Base-by-base conservation (phyloP, 1,140 invertebrate species). In the Trachelipus rathkii region DNA sequence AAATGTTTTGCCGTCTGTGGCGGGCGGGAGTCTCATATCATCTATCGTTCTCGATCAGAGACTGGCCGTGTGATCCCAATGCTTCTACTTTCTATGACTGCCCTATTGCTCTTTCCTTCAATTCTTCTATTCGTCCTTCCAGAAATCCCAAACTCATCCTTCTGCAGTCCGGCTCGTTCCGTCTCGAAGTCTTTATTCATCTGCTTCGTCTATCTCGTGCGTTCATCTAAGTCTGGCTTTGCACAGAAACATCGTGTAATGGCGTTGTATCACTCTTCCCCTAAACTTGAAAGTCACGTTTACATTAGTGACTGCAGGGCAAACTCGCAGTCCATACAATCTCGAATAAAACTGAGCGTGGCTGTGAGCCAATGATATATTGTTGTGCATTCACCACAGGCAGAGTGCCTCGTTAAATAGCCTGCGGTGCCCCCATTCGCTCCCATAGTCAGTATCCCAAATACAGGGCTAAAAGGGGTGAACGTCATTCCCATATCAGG, bases 21-120 rank as follows among this genome's bases (percentile, higher is more conserved):
- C 82, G 93, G 83, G 93, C 95, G 86, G 90, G 93, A 79, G 89
- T 95, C 79, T 94, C 93, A 82, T 93, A 92, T 82, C 92, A 94
- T n/a, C n/a, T n/a, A n/a, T n/a, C 88, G 94, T 92, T 88, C 93
- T 95, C 87, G 95, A n/a, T n/a, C 93, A 82, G 93, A 95, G 87
- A 95, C 93, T n/a, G 81, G 93, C 93, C 83, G 93, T 95, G 84
- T 95, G 93, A 88, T 86, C n/a, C n/a, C 77, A 72, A 44, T 33
- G n/a, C 45, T 44, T n/a, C n/a, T 72, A 46, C 74, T 75, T 4
- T 6, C 7, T 3, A 50, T 66, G n/a, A 1, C 69, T 24, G 1
- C 69, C 7, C 23, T 1, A n/a, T n/a, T n/a, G n/a, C n/a, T n/a
- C n/a, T 23, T 5, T 72, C 71, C 21, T 72, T 33, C 33, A 33